Conservation (phyloP, 1,140 invertebrate genomes). For the Acarapis woodi region DNA sequence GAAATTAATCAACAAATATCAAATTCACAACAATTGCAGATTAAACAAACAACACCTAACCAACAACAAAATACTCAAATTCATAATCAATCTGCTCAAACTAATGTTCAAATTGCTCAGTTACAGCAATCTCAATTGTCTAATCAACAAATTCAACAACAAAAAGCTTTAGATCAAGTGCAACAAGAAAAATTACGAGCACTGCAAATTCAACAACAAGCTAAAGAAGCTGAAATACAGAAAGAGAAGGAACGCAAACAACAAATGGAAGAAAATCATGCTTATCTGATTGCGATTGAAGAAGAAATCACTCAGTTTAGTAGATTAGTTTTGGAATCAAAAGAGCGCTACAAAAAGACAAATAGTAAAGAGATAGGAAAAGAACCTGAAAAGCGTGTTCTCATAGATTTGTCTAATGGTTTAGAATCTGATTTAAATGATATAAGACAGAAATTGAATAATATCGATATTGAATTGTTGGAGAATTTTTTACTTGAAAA, state of each 20-base stretch:
- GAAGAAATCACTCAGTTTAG: constrained; percentile 5
- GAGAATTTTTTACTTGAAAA: constrained; percentile 1
- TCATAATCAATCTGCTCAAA: neutral
- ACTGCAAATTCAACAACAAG: neutral
- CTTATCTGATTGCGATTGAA: neutral
- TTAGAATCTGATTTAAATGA: constrained; percentile 15
- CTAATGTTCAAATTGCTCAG: neutral
- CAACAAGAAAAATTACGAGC: neutral
- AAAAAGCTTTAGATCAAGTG: neutral
- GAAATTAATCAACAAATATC: neutral
- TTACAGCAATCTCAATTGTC: neutral
- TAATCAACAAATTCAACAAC: neutral
- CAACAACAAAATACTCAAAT: neutral
- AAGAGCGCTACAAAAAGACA: neutral
- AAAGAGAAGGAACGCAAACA: neutral
- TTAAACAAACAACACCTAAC: neutral
- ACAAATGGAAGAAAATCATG: neutral
- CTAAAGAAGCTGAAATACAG: neutral
- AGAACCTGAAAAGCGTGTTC: constrained; percentile 21
- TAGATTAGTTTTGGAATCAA: neutral
- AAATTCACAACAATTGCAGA: neutral
- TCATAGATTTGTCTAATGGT: constrained; percentile 18
- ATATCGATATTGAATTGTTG: constrained; percentile 1
- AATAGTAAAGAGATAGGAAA: constrained; percentile 17
- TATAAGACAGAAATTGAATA: neutral